Evolutionary conservation across 2,888 invertebrate species (phyloP), one percentile per base, ranked within the genome.

Genomic region (Pheosia tremula): DNA sequence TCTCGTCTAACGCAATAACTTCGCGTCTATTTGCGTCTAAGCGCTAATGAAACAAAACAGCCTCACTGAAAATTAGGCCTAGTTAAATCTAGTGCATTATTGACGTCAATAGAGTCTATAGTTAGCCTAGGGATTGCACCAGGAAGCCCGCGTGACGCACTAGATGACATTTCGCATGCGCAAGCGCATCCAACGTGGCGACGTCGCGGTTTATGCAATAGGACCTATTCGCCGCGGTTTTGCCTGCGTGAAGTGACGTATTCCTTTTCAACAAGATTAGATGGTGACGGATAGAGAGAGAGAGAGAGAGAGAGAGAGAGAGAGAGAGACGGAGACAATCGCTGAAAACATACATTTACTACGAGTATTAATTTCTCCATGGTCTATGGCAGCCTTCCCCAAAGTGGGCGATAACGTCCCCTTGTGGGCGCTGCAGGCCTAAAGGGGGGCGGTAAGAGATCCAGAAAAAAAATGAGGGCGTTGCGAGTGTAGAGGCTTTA

Each of bases 141-240:
- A 75, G 74, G 74, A 75, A 75, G 73, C 71, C 61, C 9, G 41
- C 56, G 58, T 75, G 74, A 75, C 74, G 75, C 67, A 71, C 58
- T 45, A 5, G 11, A 47, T 75, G 74, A 75, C 74, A 75, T 75
- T 75, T 74, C 6, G 36, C 5, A 45, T 56, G 66, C 58, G 58
- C 11, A 11, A 0, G 60, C 62, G 60, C 61, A 60, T 56, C 55
- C 43, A 52, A 50, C 37, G 47, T 57, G 45, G n/a, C 49, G 59
- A 37, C 38, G 11, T 59, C 47, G 36, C 53, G 37, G 11, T 37
- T 53, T 53, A 37, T 53, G 53, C 36, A 53, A 47, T 11, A 47
- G 47, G 47, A 5, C 3, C 47, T n/a, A 11, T 11, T 47, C 0
- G 47, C 55, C 57, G 38, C 50, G 4, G n/a, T n/a, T 11, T 4